Base-by-base conservation (phyloP, 30 jellyfish, hydroid and myxozoan genomes). In the Chrysaora quinquecirrha region DNA sequence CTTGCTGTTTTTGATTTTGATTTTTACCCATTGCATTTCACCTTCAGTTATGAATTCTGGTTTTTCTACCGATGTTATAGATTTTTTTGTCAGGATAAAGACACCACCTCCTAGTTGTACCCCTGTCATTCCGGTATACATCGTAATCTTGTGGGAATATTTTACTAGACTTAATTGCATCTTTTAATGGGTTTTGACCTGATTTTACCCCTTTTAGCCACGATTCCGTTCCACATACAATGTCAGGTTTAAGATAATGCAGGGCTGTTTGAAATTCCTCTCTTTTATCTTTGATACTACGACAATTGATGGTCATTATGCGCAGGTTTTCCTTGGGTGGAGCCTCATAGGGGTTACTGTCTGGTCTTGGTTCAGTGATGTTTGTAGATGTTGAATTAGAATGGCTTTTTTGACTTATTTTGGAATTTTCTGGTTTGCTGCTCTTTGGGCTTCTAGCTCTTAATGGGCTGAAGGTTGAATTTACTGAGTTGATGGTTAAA, bases 211-310 rank as follows among this genome's bases (percentile, higher is more conserved):
- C n/a, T n/a, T n/a, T n/a, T 7, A 64, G 76, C 21, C 24, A 58
- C n/a, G 52, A 64, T 64, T 64, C 76, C 24, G 76, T 64, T 11
- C 54, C 52, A 64, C 76, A 64, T 2, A 32, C 20, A 11, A 64
- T 23, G 24, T 64, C 76, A 7, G 76, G 52, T 2, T 29, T 32
- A 23, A 7, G 76, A 11, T 64, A 11, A 7, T 60, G 21, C 11
- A 64, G 14, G 27, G 19, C 27, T 52, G 9, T 25, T 25, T 4
- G 68, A 12, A 52, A 52, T 52, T 52, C 27, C 9, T 52, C 19
- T 52, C 19, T 12, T 52, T 52, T 52, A 4, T 52, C 27, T 52
- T 25, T 52, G 19, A 52, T 52, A 52, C 68, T 52, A 4, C 68
- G 9, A 25, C 68, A 52, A 52, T 52, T 52, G 6, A 38, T 14